These are phyloP conservation scores for Palythoa grandis DNA, from an alignment of 92 coral and sea anemone species.

Conservation along the genomic window DNA sequence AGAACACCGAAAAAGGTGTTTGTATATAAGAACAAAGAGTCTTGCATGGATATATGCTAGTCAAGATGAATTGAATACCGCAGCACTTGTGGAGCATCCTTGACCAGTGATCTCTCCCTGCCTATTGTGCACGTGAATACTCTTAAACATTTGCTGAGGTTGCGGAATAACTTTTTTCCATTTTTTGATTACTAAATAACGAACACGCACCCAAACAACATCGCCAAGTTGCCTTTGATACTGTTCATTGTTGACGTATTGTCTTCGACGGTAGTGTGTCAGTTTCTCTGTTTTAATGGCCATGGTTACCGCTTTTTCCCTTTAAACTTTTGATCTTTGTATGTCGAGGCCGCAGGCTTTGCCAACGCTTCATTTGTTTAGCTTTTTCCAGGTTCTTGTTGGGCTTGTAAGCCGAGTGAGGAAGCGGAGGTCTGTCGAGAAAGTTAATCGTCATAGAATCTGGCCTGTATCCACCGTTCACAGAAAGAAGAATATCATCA, in stretches of 20 bases:
- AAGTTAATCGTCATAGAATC: slow-evolving; percentile 21
- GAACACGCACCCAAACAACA: neutral
- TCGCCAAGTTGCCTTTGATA: neutral
- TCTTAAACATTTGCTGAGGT: too few relatives aligned
- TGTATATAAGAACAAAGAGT: too few relatives aligned
- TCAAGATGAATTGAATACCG: too few relatives aligned
- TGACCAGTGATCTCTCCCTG: too few relatives aligned
- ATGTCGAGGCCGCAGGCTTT: neutral
- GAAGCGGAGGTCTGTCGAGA: slow-evolving; percentile 9
- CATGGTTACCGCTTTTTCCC: neutral
- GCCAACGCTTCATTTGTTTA: slow-evolving; percentile 5
- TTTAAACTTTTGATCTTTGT: neutral
- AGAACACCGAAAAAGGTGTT: too few relatives aligned
- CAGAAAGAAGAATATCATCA: neutral
- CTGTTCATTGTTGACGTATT: neutral
- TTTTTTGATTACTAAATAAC: neutral
- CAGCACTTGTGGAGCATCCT: too few relatives aligned
- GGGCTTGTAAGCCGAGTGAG: neutral
- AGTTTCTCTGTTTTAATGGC: neutral
- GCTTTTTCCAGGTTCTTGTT: slow-evolving; percentile 27
- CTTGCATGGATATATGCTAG: too few relatives aligned
- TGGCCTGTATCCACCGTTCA: neutral
- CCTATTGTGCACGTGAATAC: too few relatives aligned
- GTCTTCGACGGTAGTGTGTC: neutral
- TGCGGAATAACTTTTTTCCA: neutral